Evolutionary conservation across 1,140 invertebrate genomes (phyloP).

Genomic region (Conus ventricosus): DNA sequence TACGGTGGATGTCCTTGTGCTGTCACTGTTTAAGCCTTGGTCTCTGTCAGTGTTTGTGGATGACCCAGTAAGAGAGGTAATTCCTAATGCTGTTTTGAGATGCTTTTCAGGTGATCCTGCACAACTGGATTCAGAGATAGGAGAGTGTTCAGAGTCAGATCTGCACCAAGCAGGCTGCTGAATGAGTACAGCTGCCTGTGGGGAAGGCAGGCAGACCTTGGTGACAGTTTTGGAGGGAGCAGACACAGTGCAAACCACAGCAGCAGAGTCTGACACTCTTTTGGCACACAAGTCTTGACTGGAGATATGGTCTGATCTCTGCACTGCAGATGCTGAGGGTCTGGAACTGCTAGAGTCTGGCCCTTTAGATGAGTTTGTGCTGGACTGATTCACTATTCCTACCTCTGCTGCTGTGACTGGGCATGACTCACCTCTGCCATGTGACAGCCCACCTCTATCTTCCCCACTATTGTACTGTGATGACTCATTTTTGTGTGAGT

Average conservation of each 20-base stretch:
- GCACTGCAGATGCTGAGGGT: background rate
- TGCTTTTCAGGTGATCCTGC: background rate
- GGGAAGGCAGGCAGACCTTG: background rate
- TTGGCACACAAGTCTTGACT: background rate
- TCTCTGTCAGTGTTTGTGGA: background rate
- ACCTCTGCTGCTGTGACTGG: background rate
- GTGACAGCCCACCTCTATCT: background rate
- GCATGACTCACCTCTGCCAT: background rate
- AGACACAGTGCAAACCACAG: conserved; percentile 8
- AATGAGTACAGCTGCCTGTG: background rate
- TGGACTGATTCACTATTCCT: background rate
- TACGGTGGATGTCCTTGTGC: background rate
- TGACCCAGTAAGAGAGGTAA: background rate
- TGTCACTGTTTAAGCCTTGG: background rate
- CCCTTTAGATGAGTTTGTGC: background rate
- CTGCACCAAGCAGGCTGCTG: background rate
- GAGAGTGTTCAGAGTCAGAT: background rate
- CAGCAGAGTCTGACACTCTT: background rate
- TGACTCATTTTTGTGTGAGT: background rate
- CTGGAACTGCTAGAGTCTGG: background rate
- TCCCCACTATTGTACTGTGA: background rate
- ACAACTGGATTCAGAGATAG: background rate
- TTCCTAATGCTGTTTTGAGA: background rate
- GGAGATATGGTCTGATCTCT: background rate
- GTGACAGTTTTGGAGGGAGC: background rate